These are phyloP conservation scores for Trilocha varians DNA, from an alignment of 2,888 invertebrate species.

Conservation along the genomic window DNA sequence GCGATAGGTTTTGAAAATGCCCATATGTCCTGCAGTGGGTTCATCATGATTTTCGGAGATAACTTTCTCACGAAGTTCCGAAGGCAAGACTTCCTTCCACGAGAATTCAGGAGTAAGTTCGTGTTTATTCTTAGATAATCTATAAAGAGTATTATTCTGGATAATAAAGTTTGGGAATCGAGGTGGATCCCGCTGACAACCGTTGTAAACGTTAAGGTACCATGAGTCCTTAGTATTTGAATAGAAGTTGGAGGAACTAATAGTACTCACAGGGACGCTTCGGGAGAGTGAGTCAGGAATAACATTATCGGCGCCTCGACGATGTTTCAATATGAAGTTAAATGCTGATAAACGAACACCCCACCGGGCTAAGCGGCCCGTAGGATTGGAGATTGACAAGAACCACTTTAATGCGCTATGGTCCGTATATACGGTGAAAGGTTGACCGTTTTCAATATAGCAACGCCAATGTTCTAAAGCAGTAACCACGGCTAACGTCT, in stretches of 20 bases:
- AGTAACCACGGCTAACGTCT: conserved; percentile 17
- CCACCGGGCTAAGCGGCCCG: conserved; percentile 21
- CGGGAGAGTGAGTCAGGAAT: conserved; percentile 18
- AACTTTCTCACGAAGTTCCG: conserved; percentile 2
- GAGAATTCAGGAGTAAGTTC: conserved; percentile 12
- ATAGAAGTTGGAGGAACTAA: not conserved
- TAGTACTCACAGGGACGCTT: too few relatives aligned
- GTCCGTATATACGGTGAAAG: conserved; percentile 17
- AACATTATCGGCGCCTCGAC: conserved; percentile 16
- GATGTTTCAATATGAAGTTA: conserved; percentile 18
- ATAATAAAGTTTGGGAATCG: conserved; percentile 12
- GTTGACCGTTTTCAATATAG: conserved; percentile 17
- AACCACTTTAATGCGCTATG: conserved; percentile 20
- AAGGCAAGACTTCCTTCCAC: conserved; percentile 19
- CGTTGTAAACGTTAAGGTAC: conserved; percentile 15
- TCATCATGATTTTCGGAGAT: conserved; percentile 14
- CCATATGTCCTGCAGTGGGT: conserved; percentile 15
- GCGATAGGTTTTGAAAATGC: conserved; percentile 18
- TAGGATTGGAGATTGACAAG: conserved; percentile 14
- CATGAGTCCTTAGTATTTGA: not conserved
- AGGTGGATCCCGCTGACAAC: conserved; percentile 7
- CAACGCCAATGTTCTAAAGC: conserved; percentile 23
- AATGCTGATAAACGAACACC: conserved; percentile 17
- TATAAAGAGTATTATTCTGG: conserved; percentile 10
- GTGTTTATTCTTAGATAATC: conserved; percentile 8